Conservation (phyloP, 2,797 vertebrate species). For the Merluccius polli region DNA sequence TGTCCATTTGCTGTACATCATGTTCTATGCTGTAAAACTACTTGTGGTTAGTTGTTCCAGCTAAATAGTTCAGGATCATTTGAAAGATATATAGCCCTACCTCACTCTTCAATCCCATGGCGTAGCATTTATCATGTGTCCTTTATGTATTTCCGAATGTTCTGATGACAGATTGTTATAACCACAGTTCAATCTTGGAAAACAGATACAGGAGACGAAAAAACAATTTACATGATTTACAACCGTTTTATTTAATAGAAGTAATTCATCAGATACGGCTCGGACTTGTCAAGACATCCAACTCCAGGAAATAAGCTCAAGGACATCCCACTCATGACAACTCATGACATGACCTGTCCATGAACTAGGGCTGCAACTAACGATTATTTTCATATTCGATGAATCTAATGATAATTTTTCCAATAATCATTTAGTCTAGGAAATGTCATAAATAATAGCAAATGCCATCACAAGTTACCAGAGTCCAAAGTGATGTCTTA, state of each 20-base stretch:
- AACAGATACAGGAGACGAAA: neutral
- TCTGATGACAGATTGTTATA: neutral
- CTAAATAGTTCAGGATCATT: constrained; percentile 8
- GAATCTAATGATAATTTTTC: too few species aligned
- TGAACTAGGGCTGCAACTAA: too few species aligned
- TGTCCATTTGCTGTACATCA: constrained; percentile 30
- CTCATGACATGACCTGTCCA: neutral
- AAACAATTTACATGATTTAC: constrained; percentile 1
- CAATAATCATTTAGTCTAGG: too few species aligned
- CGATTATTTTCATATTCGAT: too few species aligned
- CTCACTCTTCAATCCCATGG: constrained; percentile 13
- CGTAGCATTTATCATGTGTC: neutral
- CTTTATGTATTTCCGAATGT: neutral
- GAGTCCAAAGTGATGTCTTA: too few species aligned
- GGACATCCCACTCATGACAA: neutral
- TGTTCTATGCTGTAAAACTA: constrained; percentile 22
- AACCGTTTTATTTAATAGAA: neutral
- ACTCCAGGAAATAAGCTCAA: neutral
- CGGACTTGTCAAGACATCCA: neutral
- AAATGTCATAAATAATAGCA: too few species aligned
- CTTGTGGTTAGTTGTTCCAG: constrained; percentile 42
- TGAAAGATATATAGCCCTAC: neutral
- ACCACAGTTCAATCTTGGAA: neutral
- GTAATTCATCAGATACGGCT: neutral
- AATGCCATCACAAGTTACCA: too few species aligned